Conservation (phyloP, 2,113 vertebrate genomes). For the Emydura subglobosa region DNA sequence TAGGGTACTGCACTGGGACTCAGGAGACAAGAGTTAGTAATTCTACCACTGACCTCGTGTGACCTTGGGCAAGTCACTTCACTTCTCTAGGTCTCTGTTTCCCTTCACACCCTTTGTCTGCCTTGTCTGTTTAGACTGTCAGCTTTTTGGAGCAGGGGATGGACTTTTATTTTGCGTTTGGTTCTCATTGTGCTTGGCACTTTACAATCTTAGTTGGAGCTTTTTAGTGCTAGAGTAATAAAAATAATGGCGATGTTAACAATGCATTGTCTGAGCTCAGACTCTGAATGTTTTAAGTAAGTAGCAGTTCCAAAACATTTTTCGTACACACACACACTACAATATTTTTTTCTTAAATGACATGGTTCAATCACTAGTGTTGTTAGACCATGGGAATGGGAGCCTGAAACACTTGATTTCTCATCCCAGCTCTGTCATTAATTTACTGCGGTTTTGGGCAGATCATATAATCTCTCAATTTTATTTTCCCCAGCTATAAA, state of each 20-base stretch:
- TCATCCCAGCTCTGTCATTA: not conserved
- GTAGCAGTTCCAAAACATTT: not conserved
- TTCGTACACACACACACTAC: not conserved
- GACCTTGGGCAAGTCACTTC: not conserved
- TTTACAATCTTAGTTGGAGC: fast-evolving
- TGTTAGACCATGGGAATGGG: not conserved
- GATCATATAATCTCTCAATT: not conserved
- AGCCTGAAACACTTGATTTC: not conserved
- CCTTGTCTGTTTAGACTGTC: not conserved
- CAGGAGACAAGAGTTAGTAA: not conserved
- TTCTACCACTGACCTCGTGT: not conserved
- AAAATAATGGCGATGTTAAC: not conserved
- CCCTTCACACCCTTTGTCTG: not conserved
- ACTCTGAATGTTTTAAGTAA: not conserved
- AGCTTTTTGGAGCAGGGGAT: not conserved
- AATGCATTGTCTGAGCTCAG: not conserved
- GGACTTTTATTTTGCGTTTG: not conserved
- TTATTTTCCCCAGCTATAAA: not conserved
- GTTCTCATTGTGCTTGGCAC: no score
- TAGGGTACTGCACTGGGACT: not conserved
- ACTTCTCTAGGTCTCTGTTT: not conserved
- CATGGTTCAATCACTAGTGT: not conserved
- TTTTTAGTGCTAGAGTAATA: not conserved
- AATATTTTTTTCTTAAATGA: not conserved
- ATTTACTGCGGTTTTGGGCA: not conserved